phyloP scores from a whole-genome alignment of 2,888 invertebrate genomes.

The Drosophila anceps region DNA sequence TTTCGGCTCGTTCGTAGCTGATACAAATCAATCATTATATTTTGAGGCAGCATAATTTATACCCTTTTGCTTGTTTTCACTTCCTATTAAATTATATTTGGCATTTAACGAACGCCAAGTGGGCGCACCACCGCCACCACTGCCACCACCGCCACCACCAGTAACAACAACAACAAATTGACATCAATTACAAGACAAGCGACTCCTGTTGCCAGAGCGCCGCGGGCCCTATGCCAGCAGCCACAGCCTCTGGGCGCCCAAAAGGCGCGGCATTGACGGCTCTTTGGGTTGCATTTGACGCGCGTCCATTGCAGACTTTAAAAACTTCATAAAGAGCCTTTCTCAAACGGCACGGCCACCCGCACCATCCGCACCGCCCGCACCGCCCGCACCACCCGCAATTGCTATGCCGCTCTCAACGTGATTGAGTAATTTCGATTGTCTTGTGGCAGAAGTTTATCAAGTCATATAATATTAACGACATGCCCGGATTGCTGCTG shows the following conservation, averaged over 20 bases:
- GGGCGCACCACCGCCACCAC: slow-evolving; percentile 56
- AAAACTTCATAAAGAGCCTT: slow-evolving; percentile 45
- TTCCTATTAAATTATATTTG: slow-evolving; percentile 81
- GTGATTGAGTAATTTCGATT: slow-evolving; percentile 80
- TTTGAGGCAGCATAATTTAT: slow-evolving; percentile 72
- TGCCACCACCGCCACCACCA: slow-evolving; percentile 26
- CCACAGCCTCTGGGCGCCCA: slow-evolving; percentile 33
- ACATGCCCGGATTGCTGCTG: slow-evolving; percentile 69
- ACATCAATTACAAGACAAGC: slow-evolving; percentile 78
- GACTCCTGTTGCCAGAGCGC: slow-evolving; percentile 66
- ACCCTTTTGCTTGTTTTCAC: slow-evolving; percentile 81
- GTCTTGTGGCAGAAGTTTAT: slow-evolving; percentile 81
- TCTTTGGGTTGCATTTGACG: slow-evolving; percentile 73
- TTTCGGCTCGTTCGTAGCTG: slow-evolving; percentile 72
- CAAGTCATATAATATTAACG: slow-evolving; percentile 81
- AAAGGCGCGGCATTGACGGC: slow-evolving; percentile 72
- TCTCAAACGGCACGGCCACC: slow-evolving; percentile 25
- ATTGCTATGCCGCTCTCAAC: slow-evolving; percentile 39
- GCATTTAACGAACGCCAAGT: slow-evolving; percentile 73
- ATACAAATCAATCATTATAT: slow-evolving; percentile 79
- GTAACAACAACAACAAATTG: slow-evolving; percentile 56
- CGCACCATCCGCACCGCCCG: slow-evolving; percentile 3
- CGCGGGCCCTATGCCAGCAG: slow-evolving; percentile 27
- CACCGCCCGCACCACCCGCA: slow-evolving; percentile 7
- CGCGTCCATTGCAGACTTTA: slow-evolving; percentile 47